A percentile compares a stretch with the other conserved stretches of the same genome.
Evolutionary conservation across 2,113 vertebrate genomes (phyloP).

Genomic region (Lepidothrix coronata): DNA sequence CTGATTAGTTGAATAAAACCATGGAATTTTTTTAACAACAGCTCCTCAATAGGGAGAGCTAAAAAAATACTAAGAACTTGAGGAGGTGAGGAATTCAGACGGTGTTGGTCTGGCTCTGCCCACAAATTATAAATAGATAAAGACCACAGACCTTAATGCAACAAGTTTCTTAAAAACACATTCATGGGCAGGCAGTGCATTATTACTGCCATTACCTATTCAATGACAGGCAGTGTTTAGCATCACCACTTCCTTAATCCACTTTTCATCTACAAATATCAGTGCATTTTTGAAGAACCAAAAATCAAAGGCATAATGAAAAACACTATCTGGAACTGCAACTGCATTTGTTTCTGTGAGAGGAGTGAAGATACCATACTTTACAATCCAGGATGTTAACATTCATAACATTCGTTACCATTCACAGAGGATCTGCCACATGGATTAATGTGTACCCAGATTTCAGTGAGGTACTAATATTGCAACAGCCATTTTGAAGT

Average conservation of each 20-base stretch:
- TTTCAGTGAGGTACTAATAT: background rate
- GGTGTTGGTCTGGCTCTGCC: background rate
- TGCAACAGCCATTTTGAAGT: background rate
- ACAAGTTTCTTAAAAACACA: background rate
- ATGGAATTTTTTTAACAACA: background rate
- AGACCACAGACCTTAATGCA: background rate
- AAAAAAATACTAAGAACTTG: background rate
- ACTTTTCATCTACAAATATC: background rate
- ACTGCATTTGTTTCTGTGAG: background rate
- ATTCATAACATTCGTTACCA: background rate
- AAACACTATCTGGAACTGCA: background rate
- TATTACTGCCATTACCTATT: background rate
- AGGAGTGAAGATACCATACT: background rate
- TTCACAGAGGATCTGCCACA: background rate
- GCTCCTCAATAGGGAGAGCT: background rate
- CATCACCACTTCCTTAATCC: background rate
- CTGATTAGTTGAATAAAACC: background rate
- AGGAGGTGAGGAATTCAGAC: background rate
- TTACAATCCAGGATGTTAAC: background rate
- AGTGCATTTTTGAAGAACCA: background rate
- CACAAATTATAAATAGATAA: background rate
- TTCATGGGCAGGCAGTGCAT: background rate
- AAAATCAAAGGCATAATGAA: background rate
- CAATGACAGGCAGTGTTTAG: background rate
- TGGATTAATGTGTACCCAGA: background rate